Evolutionary conservation across 2,113 vertebrate genomes (phyloP), one percentile per base, ranked within the genome.

Genomic region (Eclectus roratus): DNA sequence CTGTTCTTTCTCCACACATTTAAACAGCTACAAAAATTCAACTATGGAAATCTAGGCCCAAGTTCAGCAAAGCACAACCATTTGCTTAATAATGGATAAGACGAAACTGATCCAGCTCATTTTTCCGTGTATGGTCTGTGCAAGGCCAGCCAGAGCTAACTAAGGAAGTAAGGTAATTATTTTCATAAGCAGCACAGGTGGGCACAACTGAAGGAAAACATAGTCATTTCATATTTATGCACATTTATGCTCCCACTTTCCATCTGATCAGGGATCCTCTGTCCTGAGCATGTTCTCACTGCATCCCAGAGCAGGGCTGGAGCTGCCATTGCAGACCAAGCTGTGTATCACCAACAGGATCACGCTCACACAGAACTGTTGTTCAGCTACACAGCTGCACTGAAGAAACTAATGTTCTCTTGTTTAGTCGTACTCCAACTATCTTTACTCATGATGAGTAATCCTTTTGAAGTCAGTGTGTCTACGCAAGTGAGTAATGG

Each of bases 381-480:
- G 60, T 83, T 96, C 70, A 89, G 68, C 85, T 70, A 64, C 61
- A 41, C 17, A 33, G 73, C 37, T 49, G 52, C 27, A 12, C 85
- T 6, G 2, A 79, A 79, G 28, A 31, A 90, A 49, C 78, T 78
- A 93, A 31, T 68, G 60, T 47, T 64, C 41, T 69, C 80, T 53
- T 92, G 88, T 94, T 95, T 93, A 92, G 88, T 86, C 0, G 27
- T 88, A 90, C 63, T 90, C 91, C 90, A 94, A 81, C 73, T 92
- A 20, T 50, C 90, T 91, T 94, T 90, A 90, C 80, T 91, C 94
- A 96, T 1, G 2, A n/a, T 94, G 91, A 93, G 69, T 63, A 94
- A 93, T 89, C 79, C 91, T 83, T 96, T 95, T 96, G 89, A 96
- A 96, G 94, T 95, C 88, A 87, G 37, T 91, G 44, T 94, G 72